These are phyloP conservation scores for Pitta sordida DNA, from an alignment of 2,113 vertebrate genomes.

Conservation along the genomic window DNA sequence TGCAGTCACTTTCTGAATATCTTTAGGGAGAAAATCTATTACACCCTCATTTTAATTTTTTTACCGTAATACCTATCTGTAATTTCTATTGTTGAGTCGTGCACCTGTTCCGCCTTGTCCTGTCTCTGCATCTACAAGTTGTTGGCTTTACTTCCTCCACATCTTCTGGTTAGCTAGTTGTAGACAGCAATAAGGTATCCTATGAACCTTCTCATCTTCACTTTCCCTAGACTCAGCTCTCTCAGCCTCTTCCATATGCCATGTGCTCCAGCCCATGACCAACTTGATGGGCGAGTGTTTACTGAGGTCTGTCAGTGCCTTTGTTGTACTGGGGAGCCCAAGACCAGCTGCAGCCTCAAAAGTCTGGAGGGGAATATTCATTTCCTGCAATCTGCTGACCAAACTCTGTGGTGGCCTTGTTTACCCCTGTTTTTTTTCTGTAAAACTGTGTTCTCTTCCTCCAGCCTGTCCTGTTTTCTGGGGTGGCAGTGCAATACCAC, in stretches of 20 bases:
- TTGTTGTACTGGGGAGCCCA: background rate
- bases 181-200: background rate
- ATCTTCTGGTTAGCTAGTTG: background rate
- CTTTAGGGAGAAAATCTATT: background rate
- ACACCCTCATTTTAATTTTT: background rate
- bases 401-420: background rate
- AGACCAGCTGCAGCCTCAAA: background rate
- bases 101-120: background rate
- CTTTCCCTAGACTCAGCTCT: background rate
- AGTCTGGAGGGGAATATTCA: background rate
- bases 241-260: background rate
- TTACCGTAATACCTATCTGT: background rate
- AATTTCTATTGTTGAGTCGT: background rate
- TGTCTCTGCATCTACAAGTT: background rate
- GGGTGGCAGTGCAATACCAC: background rate
- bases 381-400: background rate
- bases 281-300: background rate
- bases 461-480: background rate
- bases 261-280: background rate
- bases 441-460: background rate
- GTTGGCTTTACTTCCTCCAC: background rate
- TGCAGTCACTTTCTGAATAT: background rate
- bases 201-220: background rate
- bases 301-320: background rate
- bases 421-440: background rate